These are phyloP conservation scores for Seriola aureovittata DNA, from an alignment of 2,113 vertebrate species.

Conservation along the genomic window DNA sequence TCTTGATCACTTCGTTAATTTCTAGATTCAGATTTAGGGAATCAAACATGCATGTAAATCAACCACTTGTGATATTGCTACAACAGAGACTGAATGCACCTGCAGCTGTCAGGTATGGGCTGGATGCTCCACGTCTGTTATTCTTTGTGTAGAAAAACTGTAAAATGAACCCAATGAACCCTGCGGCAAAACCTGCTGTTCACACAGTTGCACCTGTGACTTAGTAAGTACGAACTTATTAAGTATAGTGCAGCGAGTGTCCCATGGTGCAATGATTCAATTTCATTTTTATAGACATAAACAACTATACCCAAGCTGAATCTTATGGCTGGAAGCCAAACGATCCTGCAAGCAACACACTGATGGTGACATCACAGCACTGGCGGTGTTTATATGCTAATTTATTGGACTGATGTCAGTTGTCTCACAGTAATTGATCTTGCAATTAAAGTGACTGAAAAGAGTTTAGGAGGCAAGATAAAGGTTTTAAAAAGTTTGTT, in stretches of 20 bases:
- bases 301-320: constrained; percentile 18
- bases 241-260: background rate
- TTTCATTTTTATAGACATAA: constrained; percentile 1
- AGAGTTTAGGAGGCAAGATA: background rate
- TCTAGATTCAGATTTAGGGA: constrained; percentile 4
- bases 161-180: constrained; percentile 2
- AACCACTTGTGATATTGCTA: background rate
- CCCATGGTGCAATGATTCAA: background rate
- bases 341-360: background rate
- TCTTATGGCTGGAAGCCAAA: constrained; percentile 6
- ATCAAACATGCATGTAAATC: constrained; percentile 9
- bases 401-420: background rate
- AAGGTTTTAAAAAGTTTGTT: background rate
- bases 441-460: background rate
- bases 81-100: constrained; percentile 4
- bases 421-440: background rate
- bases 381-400: background rate
- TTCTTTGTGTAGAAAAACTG: background rate
- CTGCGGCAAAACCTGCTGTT: background rate
- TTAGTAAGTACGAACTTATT: constrained; percentile 1
- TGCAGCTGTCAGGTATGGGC: background rate
- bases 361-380: background rate
- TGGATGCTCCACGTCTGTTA: background rate
- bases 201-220: constrained; percentile 8
- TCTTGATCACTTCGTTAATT: background rate